Evolutionary conservation across 2,888 invertebrate genomes (phyloP).

Genomic region (Pheosia gnoma): DNA sequence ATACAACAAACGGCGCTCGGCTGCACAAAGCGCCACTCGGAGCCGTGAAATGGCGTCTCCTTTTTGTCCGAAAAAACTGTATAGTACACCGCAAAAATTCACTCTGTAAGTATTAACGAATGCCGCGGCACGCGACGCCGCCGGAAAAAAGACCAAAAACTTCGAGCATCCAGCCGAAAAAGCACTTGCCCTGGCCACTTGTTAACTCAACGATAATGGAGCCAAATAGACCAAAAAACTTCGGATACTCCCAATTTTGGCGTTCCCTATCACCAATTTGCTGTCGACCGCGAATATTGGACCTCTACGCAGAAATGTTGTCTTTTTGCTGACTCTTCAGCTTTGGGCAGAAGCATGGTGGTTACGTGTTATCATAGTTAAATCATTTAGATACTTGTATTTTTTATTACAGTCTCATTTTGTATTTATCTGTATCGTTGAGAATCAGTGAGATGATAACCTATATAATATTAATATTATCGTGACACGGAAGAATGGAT

Average conservation of each 20-base stretch:
- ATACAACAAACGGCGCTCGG: constrained; percentile 24
- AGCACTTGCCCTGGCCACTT: constrained; percentile 21
- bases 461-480: too few relatives aligned
- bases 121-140: constrained; percentile 21
- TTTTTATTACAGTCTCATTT: too few relatives aligned
- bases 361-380: too few relatives aligned
- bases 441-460: too few relatives aligned
- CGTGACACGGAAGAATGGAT: too few relatives aligned
- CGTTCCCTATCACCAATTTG: constrained; percentile 1
- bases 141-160: constrained; percentile 14
- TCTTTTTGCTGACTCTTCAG: neutral
- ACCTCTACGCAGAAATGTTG: neutral
- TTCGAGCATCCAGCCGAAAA: constrained; percentile 10
- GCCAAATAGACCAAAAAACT: neutral
- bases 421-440: too few relatives aligned
- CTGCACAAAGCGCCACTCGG: constrained; percentile 28
- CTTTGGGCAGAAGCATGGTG: too few relatives aligned
- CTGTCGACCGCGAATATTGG: neutral
- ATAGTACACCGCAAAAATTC: constrained; percentile 40
- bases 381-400: too few relatives aligned
- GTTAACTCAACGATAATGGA: constrained; percentile 15
- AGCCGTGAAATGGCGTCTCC: constrained; percentile 26
- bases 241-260: neutral
- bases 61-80: constrained; percentile 34
- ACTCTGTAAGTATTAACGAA: constrained; percentile 40